phyloP scores from a whole-genome alignment of 2,888 invertebrate species.

The Troides helena region DNA sequence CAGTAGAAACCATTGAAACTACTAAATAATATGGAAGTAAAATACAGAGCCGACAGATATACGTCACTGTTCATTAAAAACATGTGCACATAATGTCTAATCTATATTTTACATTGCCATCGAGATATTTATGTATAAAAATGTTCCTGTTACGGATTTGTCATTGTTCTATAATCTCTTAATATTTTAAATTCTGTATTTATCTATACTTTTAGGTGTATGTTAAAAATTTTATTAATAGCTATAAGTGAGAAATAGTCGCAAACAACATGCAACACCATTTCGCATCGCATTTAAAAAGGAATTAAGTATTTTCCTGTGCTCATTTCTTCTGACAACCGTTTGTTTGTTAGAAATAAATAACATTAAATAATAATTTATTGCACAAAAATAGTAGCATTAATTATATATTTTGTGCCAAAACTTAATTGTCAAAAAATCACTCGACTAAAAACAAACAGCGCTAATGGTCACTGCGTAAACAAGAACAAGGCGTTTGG shows the following conservation, averaged over 20 bases:
- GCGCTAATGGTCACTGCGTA: too few species aligned
- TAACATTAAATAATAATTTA: too few species aligned
- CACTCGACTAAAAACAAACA: too few species aligned
- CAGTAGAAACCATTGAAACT: constrained; percentile 22
- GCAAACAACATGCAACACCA: background rate
- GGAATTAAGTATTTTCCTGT: background rate
- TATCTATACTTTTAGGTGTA: constrained; percentile 35
- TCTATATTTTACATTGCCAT: constrained; percentile 28
- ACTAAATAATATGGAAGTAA: background rate
- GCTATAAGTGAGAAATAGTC: constrained; percentile 28
- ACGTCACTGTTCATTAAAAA: too few species aligned
- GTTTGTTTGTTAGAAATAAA: background rate
- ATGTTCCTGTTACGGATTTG: constrained; percentile 73
- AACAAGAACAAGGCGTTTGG: too few species aligned
- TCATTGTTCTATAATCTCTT: constrained; percentile 44
- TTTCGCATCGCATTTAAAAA: background rate
- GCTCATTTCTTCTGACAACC: background rate
- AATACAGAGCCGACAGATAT: background rate
- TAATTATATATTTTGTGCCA: too few species aligned
- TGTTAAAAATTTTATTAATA: constrained; percentile 29
- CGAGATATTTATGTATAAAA: constrained; percentile 38
- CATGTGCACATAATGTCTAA: background rate
- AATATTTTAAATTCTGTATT: constrained; percentile 47
- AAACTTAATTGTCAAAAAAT: too few species aligned
- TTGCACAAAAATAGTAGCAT: too few species aligned